These are phyloP conservation scores for Pseudorhombus dupliciocellatus DNA, from an alignment of 2,113 vertebrate species.

Conservation along the genomic window DNA sequence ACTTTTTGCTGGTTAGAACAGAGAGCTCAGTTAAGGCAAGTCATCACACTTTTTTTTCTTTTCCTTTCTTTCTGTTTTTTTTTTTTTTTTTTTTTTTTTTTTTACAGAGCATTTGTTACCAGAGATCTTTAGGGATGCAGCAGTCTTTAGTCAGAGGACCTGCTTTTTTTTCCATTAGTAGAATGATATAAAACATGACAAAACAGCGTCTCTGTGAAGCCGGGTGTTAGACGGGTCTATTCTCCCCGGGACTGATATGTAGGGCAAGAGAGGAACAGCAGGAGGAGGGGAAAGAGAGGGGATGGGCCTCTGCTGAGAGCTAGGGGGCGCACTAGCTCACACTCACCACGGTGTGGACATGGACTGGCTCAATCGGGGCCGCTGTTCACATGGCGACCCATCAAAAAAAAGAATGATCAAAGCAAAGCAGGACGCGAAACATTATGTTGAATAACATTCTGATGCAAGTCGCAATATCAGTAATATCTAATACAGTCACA, in stretches of 20 bases:
- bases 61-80: not conserved
- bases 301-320: slow-evolving; percentile 49
- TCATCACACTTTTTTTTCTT: slow-evolving; percentile 32
- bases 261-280: slow-evolving; percentile 78
- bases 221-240: slow-evolving; percentile 80
- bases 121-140: slow-evolving; percentile 75
- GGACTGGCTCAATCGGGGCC: slow-evolving; percentile 22
- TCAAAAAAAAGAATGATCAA: slow-evolving; percentile 6
- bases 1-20: slow-evolving; percentile 60
- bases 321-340: slow-evolving; percentile 78
- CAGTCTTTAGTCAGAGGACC: slow-evolving; percentile 81
- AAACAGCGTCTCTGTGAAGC: slow-evolving; percentile 81
- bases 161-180: slow-evolving; percentile 80
- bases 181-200: slow-evolving; percentile 86
- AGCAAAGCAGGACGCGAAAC: slow-evolving; percentile 21
- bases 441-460: slow-evolving; percentile 23
- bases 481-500: slow-evolving; percentile 6
- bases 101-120: slow-evolving; percentile 71
- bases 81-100: slow-evolving; percentile 21
- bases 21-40: slow-evolving; percentile 64
- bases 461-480: slow-evolving; percentile 13
- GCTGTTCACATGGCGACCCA: slow-evolving; percentile 36
- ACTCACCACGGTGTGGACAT: slow-evolving; percentile 17
- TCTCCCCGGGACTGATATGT: slow-evolving; percentile 83
- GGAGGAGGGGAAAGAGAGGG: slow-evolving; percentile 28